Base-by-base conservation (phyloP, 1,140 invertebrate genomes). In the Campoletis sonorensis region DNA sequence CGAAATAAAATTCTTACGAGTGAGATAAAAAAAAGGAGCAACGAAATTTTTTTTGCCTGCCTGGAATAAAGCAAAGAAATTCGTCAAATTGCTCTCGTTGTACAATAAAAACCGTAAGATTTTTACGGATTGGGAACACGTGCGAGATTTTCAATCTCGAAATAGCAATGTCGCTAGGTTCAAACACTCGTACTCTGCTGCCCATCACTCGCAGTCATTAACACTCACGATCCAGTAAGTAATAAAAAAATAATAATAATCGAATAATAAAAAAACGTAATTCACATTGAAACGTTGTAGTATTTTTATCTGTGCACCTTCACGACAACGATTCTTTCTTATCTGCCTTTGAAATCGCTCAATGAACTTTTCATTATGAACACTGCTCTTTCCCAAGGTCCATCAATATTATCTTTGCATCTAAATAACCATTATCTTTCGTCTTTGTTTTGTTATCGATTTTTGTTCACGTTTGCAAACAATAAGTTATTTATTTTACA, bases 181-280 rank as follows among this genome's bases (percentile, higher is more conserved):
- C 27, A 27, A 33, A 71, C 16, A 21, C 27, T 83, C 86, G 84
- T 83, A 84, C 83, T 81, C 72, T 70, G 78, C 79, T 80, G 67
- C 71, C 81, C 67, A 70, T 82, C 45, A 79, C 81, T 78, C 61
- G 40, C 82, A 85, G 79, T 87, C 83, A 85, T 73, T 87, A 83
- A 88, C 82, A 85, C 81, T 80, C 61, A 80, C 1, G 67, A 71
- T 71, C 30, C 87, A 88, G 87, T 88, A 82, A 88, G 87, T 86
- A 84, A 23, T 76, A 68, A 33, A 54, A n/a, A n/a, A n/a, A n/a
- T n/a, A n/a, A n/a, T n/a, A n/a, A n/a, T n/a, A n/a, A n/a, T n/a
- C n/a, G n/a, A n/a, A n/a, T n/a, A n/a, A n/a, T n/a, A n/a, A n/a
- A n/a, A n/a, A 78, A 79, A 54, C 71, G 37, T 72, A 18, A 49